Percentiles rank a stretch among this genome's conserved stretches.
These are phyloP conservation scores for Diadema setosum DNA, from an alignment of 35 echinoderm and acorn worm genomes.

Conservation along the genomic window DNA sequence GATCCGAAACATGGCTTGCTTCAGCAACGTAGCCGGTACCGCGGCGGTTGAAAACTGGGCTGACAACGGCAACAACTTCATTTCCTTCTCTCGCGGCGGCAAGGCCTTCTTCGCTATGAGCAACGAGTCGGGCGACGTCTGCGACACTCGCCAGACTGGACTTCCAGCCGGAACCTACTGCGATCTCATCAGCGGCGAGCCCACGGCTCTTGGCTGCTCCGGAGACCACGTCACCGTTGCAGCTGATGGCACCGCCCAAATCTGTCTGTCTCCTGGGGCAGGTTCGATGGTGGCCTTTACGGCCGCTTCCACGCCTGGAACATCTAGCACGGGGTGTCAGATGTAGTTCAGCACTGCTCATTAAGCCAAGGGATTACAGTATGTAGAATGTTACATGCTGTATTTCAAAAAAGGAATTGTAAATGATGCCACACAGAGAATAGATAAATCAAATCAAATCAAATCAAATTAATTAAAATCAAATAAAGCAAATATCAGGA, in stretches of 20 bases:
- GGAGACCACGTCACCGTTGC: background rate
- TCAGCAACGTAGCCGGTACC: conserved; percentile 30
- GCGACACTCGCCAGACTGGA: conserved; percentile 41
- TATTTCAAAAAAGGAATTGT: too few species aligned
- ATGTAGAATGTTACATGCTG: too few species aligned
- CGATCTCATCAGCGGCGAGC: conserved; percentile 46
- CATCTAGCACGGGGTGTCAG: too few species aligned
- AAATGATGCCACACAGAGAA: too few species aligned
- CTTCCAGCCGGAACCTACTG: conserved; percentile 71
- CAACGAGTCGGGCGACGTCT: background rate
- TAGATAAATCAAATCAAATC: too few species aligned
- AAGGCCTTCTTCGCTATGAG: conserved; percentile 80
- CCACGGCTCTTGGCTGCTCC: background rate
- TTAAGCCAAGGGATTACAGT: too few species aligned
- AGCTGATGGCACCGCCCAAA: background rate
- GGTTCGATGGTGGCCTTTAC: background rate
- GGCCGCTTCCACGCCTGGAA: background rate
- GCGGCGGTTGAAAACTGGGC: conserved; percentile 68
- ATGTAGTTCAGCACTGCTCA: too few species aligned
- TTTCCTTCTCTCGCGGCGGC: conserved; percentile 66
- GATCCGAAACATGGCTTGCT: conserved; percentile 64
- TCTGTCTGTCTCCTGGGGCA: background rate
- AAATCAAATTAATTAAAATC: too few species aligned
- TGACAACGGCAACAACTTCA: conserved; percentile 64
- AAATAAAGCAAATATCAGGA: too few species aligned